Evolutionary conservation across 2,888 invertebrate genomes (phyloP).

Genomic region (Pandemis corylana): DNA sequence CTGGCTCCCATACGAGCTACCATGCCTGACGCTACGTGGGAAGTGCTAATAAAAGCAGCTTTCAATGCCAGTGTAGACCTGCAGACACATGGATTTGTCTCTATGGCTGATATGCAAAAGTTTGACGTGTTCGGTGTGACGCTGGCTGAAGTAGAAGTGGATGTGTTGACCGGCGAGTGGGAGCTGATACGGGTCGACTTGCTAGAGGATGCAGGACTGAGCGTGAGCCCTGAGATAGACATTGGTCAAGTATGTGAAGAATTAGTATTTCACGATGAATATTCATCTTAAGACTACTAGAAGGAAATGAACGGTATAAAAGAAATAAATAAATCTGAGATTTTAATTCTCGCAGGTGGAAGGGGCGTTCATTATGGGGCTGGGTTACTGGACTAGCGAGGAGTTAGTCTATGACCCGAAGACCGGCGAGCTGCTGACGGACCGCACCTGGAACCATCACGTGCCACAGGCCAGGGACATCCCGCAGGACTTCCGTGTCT

Average conservation of each 20-base stretch:
- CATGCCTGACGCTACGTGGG: slow-evolving; percentile 80
- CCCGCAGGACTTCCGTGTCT: slow-evolving; percentile 85
- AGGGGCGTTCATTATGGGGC: slow-evolving; percentile 88
- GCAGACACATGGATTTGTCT: slow-evolving; percentile 63
- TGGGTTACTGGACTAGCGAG: slow-evolving; percentile 88
- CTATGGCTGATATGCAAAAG: slow-evolving; percentile 57
- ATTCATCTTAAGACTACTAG: not conserved
- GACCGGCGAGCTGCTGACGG: slow-evolving; percentile 86
- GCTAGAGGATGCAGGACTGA: slow-evolving; percentile 87
- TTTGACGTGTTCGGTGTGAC: slow-evolving; percentile 83
- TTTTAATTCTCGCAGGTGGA: slow-evolving; percentile 68
- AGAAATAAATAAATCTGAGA: not conserved
- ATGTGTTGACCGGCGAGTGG: slow-evolving; percentile 89
- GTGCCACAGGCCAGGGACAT: slow-evolving; percentile 87
- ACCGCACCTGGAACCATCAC: slow-evolving; percentile 88
- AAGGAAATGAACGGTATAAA: too few relatives aligned
- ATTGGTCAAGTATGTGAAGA: slow-evolving; percentile 84
- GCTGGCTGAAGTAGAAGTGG: slow-evolving; percentile 88
- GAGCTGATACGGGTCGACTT: slow-evolving; percentile 86
- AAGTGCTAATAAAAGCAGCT: slow-evolving; percentile 79
- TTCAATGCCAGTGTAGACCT: slow-evolving; percentile 65
- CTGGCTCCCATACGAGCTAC: slow-evolving; percentile 72
- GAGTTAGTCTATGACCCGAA: slow-evolving; percentile 81
- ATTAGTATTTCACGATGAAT: not conserved
- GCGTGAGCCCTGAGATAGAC: slow-evolving; percentile 88